These are phyloP conservation scores for Agrotis puta DNA, from an alignment of 2,888 invertebrate species.

Conservation along the genomic window DNA sequence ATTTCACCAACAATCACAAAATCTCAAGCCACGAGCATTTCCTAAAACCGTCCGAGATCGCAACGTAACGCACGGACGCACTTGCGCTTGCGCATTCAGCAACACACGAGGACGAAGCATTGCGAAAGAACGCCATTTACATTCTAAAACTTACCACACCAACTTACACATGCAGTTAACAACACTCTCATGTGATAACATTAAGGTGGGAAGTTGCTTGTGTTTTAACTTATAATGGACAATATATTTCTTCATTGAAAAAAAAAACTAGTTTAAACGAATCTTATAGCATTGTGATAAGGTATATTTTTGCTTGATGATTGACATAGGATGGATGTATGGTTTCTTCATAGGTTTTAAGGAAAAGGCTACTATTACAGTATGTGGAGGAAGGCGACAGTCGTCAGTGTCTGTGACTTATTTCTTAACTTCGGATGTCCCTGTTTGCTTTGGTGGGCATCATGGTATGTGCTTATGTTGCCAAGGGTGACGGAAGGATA, in stretches of 20 bases:
- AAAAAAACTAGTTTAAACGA: conserved; percentile 29
- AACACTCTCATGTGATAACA: neutral
- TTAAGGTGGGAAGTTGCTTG: conserved; percentile 36
- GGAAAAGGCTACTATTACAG: conserved; percentile 53
- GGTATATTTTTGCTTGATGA: conserved; percentile 30
- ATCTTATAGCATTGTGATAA: conserved; percentile 26
- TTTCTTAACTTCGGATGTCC: conserved; percentile 58
- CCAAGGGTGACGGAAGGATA: conserved; percentile 50
- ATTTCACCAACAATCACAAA: conserved; percentile 10
- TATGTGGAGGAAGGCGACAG: conserved; percentile 61
- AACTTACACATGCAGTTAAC: conserved; percentile 16
- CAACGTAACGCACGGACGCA: conserved; percentile 70
- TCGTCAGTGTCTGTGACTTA: conserved; percentile 50
- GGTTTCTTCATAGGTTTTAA: conserved; percentile 52
- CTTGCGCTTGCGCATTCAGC: conserved; percentile 60
- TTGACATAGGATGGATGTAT: conserved; percentile 20
- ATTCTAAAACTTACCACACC: conserved; percentile 60
- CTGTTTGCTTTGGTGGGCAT: conserved; percentile 20
- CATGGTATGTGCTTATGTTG: conserved; percentile 29
- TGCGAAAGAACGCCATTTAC: conserved; percentile 64
- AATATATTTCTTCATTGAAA: conserved; percentile 42
- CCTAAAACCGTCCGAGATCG: conserved; percentile 65
- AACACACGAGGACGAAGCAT: conserved; percentile 71
- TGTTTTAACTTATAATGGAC: conserved; percentile 20
- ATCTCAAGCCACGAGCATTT: conserved; percentile 54